Base-by-base conservation (phyloP, 2,888 invertebrate genomes). In the Antheraea assamensis region DNA sequence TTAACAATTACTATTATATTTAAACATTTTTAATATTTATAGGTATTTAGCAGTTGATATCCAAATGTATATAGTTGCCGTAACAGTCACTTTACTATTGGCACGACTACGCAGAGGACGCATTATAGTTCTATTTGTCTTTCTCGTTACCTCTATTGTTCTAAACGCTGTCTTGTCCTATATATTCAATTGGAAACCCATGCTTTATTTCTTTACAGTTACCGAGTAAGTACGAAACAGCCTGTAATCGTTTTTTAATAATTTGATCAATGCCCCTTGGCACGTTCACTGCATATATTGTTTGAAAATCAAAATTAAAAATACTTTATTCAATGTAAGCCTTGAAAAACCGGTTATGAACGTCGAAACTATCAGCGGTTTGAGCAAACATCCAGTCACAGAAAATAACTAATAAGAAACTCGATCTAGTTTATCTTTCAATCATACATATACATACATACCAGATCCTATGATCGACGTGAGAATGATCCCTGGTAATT, bases 151-250 rank as follows among this genome's bases (percentile, higher is more conserved):
- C 0, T 77, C 81, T 3, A 78, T 77, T 47, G 17, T 76, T 8
- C 70, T 83, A 19, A 80, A 71, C 71, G 80, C 75, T n/a, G 55
- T 72, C 0, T 58, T 84, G 7, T 75, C 72, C 0, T 80, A 81
- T 47, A 17, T 74, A 31, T 78, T 75, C 17, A 76, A 80, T 8
- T 83, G 79, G 73, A 77, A 75, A 30, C 58, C 81, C 5, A 58
- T 83, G 61, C 21, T 79, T 35, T 75, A 77, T 71, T 1, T 82
- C 2, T 13, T 74, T 24, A 74, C 72, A 0, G 74, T 76, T 0
- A 81, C 83, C 21, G 83, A 83, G 83, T 84, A 42, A 81, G 83
- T 79, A 72, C 24, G 15, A 24, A 15, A 13, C 61, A 15, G 27
- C 2, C 24, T 27, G 13, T 61, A n/a, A n/a, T 7, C n/a, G 7